These are phyloP conservation scores for Sciurus niger DNA, from an alignment of 2,113 vertebrate genomes.

Conservation along the genomic window DNA sequence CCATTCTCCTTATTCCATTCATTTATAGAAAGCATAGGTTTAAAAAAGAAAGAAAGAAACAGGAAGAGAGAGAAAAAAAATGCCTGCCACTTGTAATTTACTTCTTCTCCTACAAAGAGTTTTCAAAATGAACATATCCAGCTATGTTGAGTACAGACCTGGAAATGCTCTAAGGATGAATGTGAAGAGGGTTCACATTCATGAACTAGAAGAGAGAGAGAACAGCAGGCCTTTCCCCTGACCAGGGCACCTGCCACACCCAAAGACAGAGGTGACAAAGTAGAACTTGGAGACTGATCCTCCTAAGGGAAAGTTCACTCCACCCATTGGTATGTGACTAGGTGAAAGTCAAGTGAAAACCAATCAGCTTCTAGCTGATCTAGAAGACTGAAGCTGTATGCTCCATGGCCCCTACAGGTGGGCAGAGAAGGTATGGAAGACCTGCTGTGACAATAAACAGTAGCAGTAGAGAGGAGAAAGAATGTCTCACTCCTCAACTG, in stretches of 20 bases:
- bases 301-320: background rate
- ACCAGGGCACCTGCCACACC: background rate
- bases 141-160: no score
- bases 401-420: background rate
- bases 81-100: no score
- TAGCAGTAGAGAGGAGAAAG: background rate
- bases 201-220: background rate
- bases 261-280: background rate
- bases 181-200: no score
- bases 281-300: background rate
- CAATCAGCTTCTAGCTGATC: background rate
- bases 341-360: background rate
- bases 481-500: background rate
- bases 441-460: background rate
- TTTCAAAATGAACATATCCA: no score
- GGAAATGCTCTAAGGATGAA: no score
- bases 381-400: background rate
- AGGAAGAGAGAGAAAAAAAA: background rate
- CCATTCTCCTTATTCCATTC: background rate
- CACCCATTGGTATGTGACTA: background rate
- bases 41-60: background rate
- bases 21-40: background rate
- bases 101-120: no score
- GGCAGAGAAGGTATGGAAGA: background rate
- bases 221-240: background rate